Conservation (phyloP, 1,140 invertebrate genomes). For the Ceratosolen fusciceps region DNA sequence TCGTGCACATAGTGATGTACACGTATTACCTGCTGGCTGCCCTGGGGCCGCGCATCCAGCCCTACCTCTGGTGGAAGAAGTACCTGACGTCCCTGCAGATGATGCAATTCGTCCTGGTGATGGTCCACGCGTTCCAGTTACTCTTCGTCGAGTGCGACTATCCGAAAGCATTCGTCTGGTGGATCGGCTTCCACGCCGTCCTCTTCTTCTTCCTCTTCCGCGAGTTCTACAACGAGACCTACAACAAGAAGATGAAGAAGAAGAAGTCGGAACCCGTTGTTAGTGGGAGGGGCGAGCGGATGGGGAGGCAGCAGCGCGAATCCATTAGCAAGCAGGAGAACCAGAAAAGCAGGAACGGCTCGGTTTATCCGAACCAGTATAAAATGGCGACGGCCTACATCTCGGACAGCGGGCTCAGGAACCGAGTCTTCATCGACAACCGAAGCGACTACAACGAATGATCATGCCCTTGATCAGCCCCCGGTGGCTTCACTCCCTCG, state of each 20-base stretch:
- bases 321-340: conserved; percentile 23
- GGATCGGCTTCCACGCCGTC: conserved; percentile 81
- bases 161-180: conserved; percentile 81
- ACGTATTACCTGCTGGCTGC: conserved; percentile 90
- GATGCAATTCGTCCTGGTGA: conserved; percentile 86
- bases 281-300: neutral
- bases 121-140: conserved; percentile 86
- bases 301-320: conserved; percentile 43
- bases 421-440: conserved; percentile 66
- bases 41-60: conserved; percentile 86
- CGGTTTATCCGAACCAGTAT: conserved; percentile 63
- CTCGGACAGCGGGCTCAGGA: conserved; percentile 64
- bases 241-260: conserved; percentile 67
- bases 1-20: conserved; percentile 94
- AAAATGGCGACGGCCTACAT: conserved; percentile 69
- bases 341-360: conserved; percentile 43
- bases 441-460: conserved; percentile 28
- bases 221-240: conserved; percentile 82
- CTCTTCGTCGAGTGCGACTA: conserved; percentile 90
- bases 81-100: conserved; percentile 91
- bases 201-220: conserved; percentile 86
- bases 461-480: too few relatives aligned
- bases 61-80: conserved; percentile 95
- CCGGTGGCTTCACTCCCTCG: too few relatives aligned
- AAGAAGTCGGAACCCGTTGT: conserved; percentile 32